Evolutionary conservation across 2,113 vertebrate genomes (phyloP), one percentile per base, ranked within the genome.

Genomic region (Engraulis encrasicolus): DNA sequence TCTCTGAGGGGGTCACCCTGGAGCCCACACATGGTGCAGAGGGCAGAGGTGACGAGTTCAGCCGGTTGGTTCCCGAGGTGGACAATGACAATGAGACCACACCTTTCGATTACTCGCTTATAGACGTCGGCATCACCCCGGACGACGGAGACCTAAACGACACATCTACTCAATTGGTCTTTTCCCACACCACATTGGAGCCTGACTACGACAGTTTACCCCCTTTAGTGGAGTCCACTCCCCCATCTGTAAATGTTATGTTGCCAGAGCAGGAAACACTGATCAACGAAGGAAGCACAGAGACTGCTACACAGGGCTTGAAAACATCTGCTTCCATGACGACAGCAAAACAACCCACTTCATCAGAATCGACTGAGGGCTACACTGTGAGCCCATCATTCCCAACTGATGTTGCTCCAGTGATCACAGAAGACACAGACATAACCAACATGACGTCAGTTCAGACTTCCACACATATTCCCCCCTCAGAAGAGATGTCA

Each of bases 41-140:
- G 89, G 95, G 93, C 0, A 96, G 96, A 92, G 95, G 96, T 90
- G 96, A 96, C 81, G 94, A 96, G 80, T 95, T 96, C 66, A 94
- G 96, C 90, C 97, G 27, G 95, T 0, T 92, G 95, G 83, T 94
- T 95, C 14, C 96, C 7, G 81, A 83, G 58, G 37, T n/a, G n/a
- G n/a, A n/a, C n/a, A n/a, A 40, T 77, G 86, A 77, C 1, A 78
- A 83, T 34, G 86, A 93, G 88, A 87, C 84, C 45, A 83, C 80
- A 40, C 84, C 86, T 17, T 87, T 93, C 81, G 87, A 91, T 88
- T 81, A 86, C 82, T 86, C 74, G 52, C 82, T 82, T 80, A 79
- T 85, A 40, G 84, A 82, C 5, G 2, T 48, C 81, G 83, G 54
- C 31, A 78, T 27, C 54, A 23, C 77, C 79, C 77, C 45, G 80